Evolutionary conservation across 2,113 vertebrate genomes (phyloP).

Genomic region (Phyllostomus discolor): DNA sequence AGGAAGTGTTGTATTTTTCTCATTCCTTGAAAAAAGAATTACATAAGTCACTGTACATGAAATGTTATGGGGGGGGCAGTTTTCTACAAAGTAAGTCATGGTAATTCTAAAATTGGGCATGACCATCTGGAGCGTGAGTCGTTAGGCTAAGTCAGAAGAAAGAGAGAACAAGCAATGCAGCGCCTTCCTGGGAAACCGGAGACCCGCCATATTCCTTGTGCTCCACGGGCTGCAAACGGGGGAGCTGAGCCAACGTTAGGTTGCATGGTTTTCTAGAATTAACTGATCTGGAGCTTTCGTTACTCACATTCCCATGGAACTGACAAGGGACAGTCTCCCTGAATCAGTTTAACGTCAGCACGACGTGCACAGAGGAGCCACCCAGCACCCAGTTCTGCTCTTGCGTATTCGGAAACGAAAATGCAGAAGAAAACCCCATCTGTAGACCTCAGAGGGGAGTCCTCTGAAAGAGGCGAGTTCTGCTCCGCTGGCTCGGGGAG

Average conservation of each 20-base stretch:
- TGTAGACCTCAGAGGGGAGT: background rate
- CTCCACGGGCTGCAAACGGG: background rate
- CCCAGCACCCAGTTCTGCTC: background rate
- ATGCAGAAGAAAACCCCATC: background rate
- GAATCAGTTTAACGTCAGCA: background rate
- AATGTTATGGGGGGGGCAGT: background rate
- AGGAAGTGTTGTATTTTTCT: background rate
- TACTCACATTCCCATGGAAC: background rate
- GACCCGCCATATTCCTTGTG: background rate
- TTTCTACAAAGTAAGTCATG: background rate
- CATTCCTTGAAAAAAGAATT: background rate
- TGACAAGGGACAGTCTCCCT: background rate
- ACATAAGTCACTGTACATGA: slow-evolving; percentile 8
- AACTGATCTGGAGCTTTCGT: background rate
- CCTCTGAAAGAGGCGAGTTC: background rate
- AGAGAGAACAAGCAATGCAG: background rate
- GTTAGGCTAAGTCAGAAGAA: slow-evolving; percentile 18
- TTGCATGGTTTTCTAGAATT: background rate
- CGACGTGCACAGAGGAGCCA: background rate
- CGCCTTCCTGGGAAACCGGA: background rate
- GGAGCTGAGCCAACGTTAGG: background rate
- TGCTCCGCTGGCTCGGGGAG: background rate
- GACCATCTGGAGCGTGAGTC: slow-evolving; percentile 58
- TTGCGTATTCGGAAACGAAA: background rate
- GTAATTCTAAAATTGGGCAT: slow-evolving; percentile 48